Percentiles rank a stretch among this genome's conserved stretches.
These are phyloP conservation scores for Clarias macrocephalus DNA, from an alignment of 2,113 vertebrate species.

Conservation along the genomic window DNA sequence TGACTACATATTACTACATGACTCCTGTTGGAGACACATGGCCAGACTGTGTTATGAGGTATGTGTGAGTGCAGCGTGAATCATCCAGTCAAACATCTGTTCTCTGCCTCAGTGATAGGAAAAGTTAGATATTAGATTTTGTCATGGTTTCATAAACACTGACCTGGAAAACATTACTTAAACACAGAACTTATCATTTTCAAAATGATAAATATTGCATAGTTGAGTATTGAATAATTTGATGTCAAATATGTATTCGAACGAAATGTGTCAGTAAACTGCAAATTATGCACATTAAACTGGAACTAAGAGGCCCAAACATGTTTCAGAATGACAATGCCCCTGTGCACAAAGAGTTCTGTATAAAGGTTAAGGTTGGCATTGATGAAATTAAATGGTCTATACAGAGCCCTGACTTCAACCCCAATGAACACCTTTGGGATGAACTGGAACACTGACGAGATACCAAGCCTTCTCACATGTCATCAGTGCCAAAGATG, in stretches of 20 bases:
- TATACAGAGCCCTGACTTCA: not conserved
- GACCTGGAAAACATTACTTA: not conserved
- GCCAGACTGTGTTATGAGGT: slow-evolving; percentile 61
- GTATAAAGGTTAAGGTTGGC: not conserved
- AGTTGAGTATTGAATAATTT: not conserved
- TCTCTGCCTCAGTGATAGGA: slow-evolving; percentile 37
- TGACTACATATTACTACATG: slow-evolving; percentile 1
- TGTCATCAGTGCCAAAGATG: not conserved
- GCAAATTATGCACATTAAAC: slow-evolving; percentile 25
- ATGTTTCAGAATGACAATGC: not conserved
- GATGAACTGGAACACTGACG: not conserved
- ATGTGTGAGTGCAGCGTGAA: slow-evolving; percentile 53
- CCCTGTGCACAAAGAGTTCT: not conserved
- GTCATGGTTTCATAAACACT: slow-evolving; percentile 34
- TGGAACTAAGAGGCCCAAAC: not conserved
- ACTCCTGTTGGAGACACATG: slow-evolving; percentile 61
- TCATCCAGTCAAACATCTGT: slow-evolving; percentile 48
- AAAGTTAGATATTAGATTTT: slow-evolving; percentile 16
- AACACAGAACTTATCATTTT: not conserved
- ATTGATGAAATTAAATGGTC: not conserved
- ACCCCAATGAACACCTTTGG: not conserved
- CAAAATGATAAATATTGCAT: slow-evolving; percentile 7
- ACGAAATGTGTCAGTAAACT: slow-evolving; percentile 1
- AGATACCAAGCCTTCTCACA: not conserved
- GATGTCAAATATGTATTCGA: not conserved